phyloP scores from a whole-genome alignment of 2,113 vertebrate genomes.

The Gobiocypris rarus region DNA sequence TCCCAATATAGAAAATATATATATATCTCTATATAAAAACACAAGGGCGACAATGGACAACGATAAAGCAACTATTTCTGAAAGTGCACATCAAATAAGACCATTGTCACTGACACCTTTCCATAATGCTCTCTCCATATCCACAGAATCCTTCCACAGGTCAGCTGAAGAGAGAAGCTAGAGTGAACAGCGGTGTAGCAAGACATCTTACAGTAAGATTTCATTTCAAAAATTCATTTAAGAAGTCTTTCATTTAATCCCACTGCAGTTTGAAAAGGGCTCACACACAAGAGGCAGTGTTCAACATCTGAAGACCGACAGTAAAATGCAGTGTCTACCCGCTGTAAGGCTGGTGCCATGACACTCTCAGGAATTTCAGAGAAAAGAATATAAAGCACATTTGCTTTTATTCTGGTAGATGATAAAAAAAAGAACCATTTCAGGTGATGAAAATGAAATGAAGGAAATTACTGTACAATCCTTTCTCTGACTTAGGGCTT shows the following conservation, averaged over 20 bases:
- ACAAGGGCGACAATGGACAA: constrained; percentile 37
- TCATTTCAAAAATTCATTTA: no score
- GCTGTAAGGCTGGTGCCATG: constrained; percentile 14
- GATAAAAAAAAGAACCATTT: constrained; percentile 63
- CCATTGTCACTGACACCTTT: constrained; percentile 8
- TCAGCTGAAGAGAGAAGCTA: background rate
- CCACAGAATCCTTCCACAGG: constrained; percentile 42
- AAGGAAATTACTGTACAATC: constrained; percentile 28
- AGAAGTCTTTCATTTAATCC: constrained; percentile 20
- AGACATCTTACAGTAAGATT: constrained; percentile 5
- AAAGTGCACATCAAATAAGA: constrained; percentile 59
- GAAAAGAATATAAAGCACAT: constrained; percentile 30
- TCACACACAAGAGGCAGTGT: constrained; percentile 19
- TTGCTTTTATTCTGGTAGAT: constrained; percentile 49
- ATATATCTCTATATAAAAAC: constrained; percentile 46
- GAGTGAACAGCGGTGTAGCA: constrained; percentile 1
- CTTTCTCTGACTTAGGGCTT: background rate
- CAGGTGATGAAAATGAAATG: constrained; percentile 42
- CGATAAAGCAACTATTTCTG: constrained; percentile 38
- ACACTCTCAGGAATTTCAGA: constrained; percentile 40
- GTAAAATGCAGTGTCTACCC: constrained; percentile 8
- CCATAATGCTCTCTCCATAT: constrained; percentile 30
- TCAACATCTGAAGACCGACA: constrained; percentile 18
- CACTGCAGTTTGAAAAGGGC: constrained; percentile 26
- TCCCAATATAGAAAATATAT: constrained; percentile 52